Conservation (phyloP, 2,113 vertebrate species). For the Antechinus stuartii region DNA sequence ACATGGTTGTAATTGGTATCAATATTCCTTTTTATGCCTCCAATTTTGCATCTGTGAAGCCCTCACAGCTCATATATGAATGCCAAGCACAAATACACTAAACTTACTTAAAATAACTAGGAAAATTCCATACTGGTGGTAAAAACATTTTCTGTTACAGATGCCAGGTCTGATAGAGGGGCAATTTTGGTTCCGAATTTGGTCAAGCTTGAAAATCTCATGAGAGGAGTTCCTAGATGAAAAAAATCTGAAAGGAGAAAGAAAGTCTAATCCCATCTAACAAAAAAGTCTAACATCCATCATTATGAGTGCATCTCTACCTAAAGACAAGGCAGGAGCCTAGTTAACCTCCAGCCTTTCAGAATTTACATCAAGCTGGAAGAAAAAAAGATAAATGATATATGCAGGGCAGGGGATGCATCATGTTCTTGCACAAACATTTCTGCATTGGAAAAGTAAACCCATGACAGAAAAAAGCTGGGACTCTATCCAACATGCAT, state of each 20-base stretch:
- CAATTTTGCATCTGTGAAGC: conserved; percentile 45
- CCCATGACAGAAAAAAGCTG: neutral
- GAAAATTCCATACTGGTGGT: conserved; percentile 65
- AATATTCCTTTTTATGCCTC: conserved; percentile 27
- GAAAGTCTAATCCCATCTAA: neutral
- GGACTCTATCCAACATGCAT: neutral
- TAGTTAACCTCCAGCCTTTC: neutral
- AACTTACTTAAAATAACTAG: conserved; percentile 67
- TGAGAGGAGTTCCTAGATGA: neutral
- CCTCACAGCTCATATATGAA: conserved; percentile 59
- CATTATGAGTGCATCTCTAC: neutral
- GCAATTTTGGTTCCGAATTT: neutral
- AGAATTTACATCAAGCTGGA: neutral
- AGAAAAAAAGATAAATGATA: neutral
- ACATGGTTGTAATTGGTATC: neutral
- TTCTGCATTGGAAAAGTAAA: neutral
- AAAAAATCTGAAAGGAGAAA: neutral
- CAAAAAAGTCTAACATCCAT: neutral
- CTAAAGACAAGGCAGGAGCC: neutral
- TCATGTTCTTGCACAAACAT: neutral
- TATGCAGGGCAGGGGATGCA: neutral
- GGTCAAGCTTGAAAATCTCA: conserved; percentile 22
- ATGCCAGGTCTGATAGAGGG: conserved; percentile 28
- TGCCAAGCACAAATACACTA: conserved; percentile 64
- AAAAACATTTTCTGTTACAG: conserved; percentile 18